Percentiles rank a stretch among this genome's conserved stretches.
These are phyloP conservation scores for Enteromius trimaculatus DNA, from an alignment of 2,797 vertebrate species.

Conservation along the genomic window DNA sequence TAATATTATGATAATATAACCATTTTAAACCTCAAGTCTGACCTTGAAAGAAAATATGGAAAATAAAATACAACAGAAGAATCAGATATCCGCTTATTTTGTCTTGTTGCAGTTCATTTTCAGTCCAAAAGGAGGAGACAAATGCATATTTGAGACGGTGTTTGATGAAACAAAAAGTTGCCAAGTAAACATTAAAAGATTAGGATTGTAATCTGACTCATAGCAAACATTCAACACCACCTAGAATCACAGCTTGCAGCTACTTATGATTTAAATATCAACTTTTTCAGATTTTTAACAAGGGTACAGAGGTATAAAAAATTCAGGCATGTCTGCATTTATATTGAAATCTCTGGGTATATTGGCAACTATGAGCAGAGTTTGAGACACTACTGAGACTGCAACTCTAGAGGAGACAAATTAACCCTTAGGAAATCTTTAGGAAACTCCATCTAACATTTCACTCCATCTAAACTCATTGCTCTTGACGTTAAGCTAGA, in stretches of 20 bases:
- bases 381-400: not conserved
- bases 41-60: not conserved
- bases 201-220: not conserved
- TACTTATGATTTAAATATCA: not conserved
- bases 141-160: constrained; percentile 4
- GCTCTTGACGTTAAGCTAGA: not conserved
- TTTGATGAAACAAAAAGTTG: not conserved
- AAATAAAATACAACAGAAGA: not conserved
- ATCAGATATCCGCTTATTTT: not conserved
- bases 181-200: not conserved
- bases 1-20: not conserved
- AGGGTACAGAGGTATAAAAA: not conserved
- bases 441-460: not conserved
- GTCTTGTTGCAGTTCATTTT: constrained; percentile 13
- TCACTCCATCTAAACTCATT: not conserved
- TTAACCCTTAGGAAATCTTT: not conserved
- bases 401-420: not conserved
- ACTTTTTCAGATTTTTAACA: not conserved
- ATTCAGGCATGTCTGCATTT: not conserved
- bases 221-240: not conserved
- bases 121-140: constrained; percentile 47
- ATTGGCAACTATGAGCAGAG: not conserved
- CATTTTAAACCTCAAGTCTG: not conserved
- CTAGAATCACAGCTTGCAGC: not conserved
- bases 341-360: not conserved